Evolutionary conservation across 2,888 invertebrate genomes (phyloP).

Genomic region (Pachliopta kotzebuea): DNA sequence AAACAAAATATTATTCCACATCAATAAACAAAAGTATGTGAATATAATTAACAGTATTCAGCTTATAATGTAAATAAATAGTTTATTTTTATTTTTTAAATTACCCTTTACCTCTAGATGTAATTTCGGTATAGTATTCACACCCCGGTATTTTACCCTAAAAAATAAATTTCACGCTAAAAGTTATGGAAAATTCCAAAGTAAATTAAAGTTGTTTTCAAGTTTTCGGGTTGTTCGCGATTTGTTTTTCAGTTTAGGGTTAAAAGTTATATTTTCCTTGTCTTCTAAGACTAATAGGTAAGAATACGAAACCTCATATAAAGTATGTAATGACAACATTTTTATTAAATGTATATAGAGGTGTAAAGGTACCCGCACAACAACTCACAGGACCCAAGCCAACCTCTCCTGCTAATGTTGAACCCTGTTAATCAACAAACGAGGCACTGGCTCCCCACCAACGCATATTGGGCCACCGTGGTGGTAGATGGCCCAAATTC

Average conservation of each 20-base stretch:
- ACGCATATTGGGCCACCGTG: no score
- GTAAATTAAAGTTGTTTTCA: conserved; percentile 15
- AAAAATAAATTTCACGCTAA: conserved; percentile 10
- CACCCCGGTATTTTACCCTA: background rate
- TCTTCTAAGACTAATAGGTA: background rate
- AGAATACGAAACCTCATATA: background rate
- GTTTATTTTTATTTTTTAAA: background rate
- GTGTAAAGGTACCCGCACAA: no score
- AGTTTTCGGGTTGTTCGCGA: conserved; percentile 12
- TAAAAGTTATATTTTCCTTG: conserved; percentile 26
- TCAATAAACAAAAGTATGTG: no score
- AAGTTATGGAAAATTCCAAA: conserved; percentile 20
- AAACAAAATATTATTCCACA: background rate
- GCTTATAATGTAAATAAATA: no score
- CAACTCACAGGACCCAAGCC: no score
- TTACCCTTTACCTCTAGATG: background rate
- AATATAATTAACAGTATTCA: no score
- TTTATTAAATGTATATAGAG: no score
- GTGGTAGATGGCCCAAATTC: no score
- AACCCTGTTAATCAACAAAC: no score
- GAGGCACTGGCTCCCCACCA: no score
- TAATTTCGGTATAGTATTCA: background rate
- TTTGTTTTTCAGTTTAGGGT: conserved; percentile 12
- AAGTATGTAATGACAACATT: background rate
- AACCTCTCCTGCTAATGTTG: no score